A percentile compares a stretch with the other conserved stretches of the same genome.
phyloP scores from a whole-genome alignment of 2,888 invertebrate species.

The Drosophila siamana region DNA sequence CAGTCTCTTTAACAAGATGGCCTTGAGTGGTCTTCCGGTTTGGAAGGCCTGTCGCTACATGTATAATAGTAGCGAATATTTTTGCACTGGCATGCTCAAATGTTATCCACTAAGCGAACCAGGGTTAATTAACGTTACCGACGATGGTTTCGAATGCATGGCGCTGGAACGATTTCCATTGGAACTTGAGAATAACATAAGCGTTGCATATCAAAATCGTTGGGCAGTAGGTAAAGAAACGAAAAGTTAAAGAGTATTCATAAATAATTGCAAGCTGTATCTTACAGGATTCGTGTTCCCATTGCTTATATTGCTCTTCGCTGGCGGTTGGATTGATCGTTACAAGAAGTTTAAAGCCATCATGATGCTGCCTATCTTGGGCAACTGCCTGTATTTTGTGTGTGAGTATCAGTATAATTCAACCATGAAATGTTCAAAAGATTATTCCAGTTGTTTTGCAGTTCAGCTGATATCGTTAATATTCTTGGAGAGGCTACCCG shows the following conservation, averaged over 20 bases:
- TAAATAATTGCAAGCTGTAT: too few relatives aligned
- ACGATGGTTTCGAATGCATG: background rate
- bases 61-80: background rate
- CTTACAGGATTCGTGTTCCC: background rate
- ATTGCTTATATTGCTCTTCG: background rate
- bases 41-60: background rate
- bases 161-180: background rate
- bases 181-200: background rate
- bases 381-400: background rate
- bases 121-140: too few relatives aligned
- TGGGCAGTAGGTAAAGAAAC: background rate
- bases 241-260: too few relatives aligned
- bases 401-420: background rate
- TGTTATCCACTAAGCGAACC: too few relatives aligned
- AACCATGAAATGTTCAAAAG: background rate
- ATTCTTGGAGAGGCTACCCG: background rate
- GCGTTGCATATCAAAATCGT: background rate
- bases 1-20: background rate
- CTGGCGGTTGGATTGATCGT: background rate
- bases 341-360: background rate
- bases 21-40: background rate
- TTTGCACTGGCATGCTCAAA: too few relatives aligned
- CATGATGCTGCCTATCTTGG: background rate
- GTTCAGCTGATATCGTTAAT: background rate
- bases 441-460: background rate